Evolutionary conservation across 1,140 invertebrate species (phyloP).

Genomic region (Brevipalpus yothersi): DNA sequence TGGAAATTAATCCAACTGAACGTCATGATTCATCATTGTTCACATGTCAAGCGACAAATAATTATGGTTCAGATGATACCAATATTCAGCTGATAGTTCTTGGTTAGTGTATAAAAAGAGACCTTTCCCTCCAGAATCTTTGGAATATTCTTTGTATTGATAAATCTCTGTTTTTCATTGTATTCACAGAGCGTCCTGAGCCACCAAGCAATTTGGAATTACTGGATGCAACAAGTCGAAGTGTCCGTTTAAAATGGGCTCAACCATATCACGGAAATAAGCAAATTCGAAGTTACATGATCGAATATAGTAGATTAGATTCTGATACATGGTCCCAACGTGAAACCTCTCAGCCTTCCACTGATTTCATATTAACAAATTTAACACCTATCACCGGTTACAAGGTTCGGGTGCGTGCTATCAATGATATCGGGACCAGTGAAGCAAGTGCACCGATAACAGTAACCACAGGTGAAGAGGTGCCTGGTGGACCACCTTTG

Average conservation of each 20-base stretch:
- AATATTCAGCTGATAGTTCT: slow-evolving; percentile 22
- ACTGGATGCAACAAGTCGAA: slow-evolving; percentile 22
- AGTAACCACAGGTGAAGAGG: slow-evolving; percentile 83
- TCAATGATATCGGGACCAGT: slow-evolving; percentile 81
- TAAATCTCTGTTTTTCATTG: too few relatives aligned
- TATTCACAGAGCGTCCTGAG: slow-evolving; percentile 61
- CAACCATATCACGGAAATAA: slow-evolving; percentile 90
- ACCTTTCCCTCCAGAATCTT: neutral
- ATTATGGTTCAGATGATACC: slow-evolving; percentile 21
- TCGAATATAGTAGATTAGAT: slow-evolving; percentile 45
- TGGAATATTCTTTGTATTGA: neutral
- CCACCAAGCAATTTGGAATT: slow-evolving; percentile 63
- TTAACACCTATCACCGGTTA: slow-evolving; percentile 80
- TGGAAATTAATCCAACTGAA: slow-evolving; percentile 17
- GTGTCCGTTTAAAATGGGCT: slow-evolving; percentile 74
- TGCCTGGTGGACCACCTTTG: slow-evolving; percentile 12
- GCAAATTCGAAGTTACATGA: slow-evolving; percentile 69
- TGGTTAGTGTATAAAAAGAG: slow-evolving; percentile 16
- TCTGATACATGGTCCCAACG: slow-evolving; percentile 37
- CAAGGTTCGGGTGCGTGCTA: slow-evolving; percentile 79
- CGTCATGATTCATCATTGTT: slow-evolving; percentile 23
- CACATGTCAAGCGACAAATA: slow-evolving; percentile 21
- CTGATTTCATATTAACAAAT: slow-evolving; percentile 39
- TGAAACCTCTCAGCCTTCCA: slow-evolving; percentile 40
- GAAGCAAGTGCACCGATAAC: slow-evolving; percentile 50